Conservation (phyloP, 2,113 vertebrate species). For the Antechinus flavipes region DNA sequence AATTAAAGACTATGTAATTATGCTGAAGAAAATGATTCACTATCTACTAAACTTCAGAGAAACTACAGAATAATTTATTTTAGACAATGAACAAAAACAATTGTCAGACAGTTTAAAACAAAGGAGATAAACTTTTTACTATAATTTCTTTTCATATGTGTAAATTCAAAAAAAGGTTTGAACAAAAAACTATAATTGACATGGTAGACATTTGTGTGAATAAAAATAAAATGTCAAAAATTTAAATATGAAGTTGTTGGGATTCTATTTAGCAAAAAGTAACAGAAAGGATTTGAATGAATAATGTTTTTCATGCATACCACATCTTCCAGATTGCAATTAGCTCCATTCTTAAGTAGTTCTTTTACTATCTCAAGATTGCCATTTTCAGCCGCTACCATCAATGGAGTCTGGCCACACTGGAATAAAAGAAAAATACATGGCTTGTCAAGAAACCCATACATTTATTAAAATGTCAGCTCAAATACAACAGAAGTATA, state of each 20-base stretch:
- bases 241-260: not conserved
- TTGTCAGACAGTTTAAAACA: conserved; percentile 13
- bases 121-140: not conserved
- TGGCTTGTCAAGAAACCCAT: not conserved
- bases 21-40: not conserved
- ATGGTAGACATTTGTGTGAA: not conserved
- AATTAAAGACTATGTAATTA: not conserved
- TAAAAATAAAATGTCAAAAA: not conserved
- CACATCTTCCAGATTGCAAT: conserved; percentile 95
- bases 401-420: conserved; percentile 97
- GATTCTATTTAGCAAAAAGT: not conserved
- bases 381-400: conserved; percentile 97
- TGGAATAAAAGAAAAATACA: conserved; percentile 68
- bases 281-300: not conserved
- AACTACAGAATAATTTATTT: not conserved
- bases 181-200: not conserved
- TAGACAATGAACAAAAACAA: not conserved
- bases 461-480: not conserved
- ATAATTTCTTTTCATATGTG: conserved; percentile 2
- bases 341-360: conserved; percentile 94
- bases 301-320: conserved; percentile 82
- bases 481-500: not conserved
- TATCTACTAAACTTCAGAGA: not conserved
- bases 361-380: conserved; percentile 96
- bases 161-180: conserved; percentile 12